Conservation (phyloP, 2,797 vertebrate species). For the Eutrigla gurnardus region DNA sequence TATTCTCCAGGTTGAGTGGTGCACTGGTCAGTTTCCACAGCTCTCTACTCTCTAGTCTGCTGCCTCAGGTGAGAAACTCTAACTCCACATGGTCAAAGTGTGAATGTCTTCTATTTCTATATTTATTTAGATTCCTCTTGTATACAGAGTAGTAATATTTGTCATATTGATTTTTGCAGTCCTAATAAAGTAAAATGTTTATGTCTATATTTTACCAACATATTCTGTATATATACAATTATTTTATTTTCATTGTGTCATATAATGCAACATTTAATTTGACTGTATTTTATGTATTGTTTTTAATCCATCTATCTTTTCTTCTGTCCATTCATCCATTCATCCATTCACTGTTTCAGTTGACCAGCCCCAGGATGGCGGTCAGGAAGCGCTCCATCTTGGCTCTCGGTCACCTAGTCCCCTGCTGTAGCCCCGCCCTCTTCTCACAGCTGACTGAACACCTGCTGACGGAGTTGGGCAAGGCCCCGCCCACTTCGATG, state of each 20-base stretch:
- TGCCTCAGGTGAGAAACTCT: constrained; percentile 78
- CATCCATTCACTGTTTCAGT: constrained; percentile 69
- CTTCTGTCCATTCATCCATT: background rate
- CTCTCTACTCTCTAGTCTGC: constrained; percentile 91
- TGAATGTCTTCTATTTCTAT: background rate
- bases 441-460: constrained; percentile 93
- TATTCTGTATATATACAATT: too few species aligned
- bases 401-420: constrained; percentile 92
- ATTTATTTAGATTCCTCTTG: background rate
- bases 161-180: background rate
- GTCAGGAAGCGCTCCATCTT: constrained; percentile 94
- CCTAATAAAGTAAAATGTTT: too few species aligned
- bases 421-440: constrained; percentile 89
- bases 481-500: constrained; percentile 83
- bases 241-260: too few species aligned
- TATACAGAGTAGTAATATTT: background rate
- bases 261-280: too few species aligned
- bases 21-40: constrained; percentile 90
- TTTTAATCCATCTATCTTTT: too few species aligned
- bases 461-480: constrained; percentile 85
- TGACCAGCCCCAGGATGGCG: constrained; percentile 92
- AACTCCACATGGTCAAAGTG: too few species aligned
- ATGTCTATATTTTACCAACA: too few species aligned
- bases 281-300: too few species aligned
- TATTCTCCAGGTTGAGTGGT: constrained; percentile 86